Percentiles rank a stretch among this genome's conserved stretches.
Evolutionary conservation across 2,888 invertebrate species (phyloP).

Genomic region (Gari tellinella): DNA sequence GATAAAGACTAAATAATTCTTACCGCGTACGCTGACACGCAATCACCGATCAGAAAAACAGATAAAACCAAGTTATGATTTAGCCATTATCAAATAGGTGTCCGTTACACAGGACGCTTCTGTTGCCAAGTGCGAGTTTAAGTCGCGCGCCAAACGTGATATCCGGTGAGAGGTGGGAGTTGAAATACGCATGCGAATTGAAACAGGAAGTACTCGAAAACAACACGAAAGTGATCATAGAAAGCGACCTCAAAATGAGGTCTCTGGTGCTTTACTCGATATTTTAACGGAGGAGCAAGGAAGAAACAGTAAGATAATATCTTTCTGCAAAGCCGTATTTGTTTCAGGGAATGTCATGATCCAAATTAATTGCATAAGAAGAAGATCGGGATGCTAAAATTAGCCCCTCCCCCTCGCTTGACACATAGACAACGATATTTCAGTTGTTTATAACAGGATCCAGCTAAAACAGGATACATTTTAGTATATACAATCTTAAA

Average conservation of each 20-base stretch:
- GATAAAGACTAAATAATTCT: too few relatives aligned
- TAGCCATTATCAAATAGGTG: constrained; percentile 17
- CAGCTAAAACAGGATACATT: too few relatives aligned
- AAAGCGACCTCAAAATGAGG: too few relatives aligned
- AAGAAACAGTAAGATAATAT: constrained; percentile 27
- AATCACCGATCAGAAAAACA: too few relatives aligned
- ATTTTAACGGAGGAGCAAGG: too few relatives aligned
- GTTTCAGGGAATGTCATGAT: background rate
- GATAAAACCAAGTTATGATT: background rate
- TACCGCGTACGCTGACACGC: too few relatives aligned
- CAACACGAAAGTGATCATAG: constrained; percentile 38
- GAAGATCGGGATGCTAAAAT: constrained; percentile 9
- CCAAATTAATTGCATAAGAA: background rate
- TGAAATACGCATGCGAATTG: constrained; percentile 62
- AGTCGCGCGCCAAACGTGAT: constrained; percentile 56
- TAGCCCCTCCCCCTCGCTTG: constrained; percentile 25
- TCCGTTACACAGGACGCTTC: constrained; percentile 68
- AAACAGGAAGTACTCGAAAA: constrained; percentile 63
- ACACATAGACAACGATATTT: too few relatives aligned
- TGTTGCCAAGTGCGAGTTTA: constrained; percentile 67
- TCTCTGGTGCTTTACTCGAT: too few relatives aligned
- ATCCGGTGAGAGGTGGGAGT: constrained; percentile 73
- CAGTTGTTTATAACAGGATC: too few relatives aligned
- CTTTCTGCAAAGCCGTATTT: background rate
- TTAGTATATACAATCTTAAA: background rate